phyloP scores from a whole-genome alignment of 2,113 vertebrate species.

The Puffinus mauretanicus region DNA sequence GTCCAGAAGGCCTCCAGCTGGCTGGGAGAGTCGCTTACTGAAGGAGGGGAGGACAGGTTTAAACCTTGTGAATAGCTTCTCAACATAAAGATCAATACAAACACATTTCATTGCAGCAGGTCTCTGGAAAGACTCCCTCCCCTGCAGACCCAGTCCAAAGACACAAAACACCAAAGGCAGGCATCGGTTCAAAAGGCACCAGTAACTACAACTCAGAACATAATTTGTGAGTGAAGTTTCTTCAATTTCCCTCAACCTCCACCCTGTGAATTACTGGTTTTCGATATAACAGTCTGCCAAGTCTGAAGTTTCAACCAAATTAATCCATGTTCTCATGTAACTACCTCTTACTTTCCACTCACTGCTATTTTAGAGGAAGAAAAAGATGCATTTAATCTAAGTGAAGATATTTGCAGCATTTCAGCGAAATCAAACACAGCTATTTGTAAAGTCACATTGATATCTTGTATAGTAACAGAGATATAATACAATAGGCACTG shows the following conservation, averaged over 20 bases:
- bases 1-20: conserved; percentile 89
- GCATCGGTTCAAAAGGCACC: background rate
- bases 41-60: conserved; percentile 79
- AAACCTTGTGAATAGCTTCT: conserved; percentile 71
- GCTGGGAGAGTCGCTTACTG: conserved; percentile 89
- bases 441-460: background rate
- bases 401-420: background rate
- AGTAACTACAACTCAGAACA: background rate
- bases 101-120: conserved; percentile 59
- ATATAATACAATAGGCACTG: background rate
- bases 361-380: background rate
- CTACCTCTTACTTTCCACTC: conserved; percentile 30
- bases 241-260: background rate
- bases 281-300: background rate
- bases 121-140: conserved; percentile 30
- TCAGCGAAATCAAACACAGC: background rate
- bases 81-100: conserved; percentile 64
- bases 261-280: background rate
- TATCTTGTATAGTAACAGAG: background rate
- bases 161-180: conserved; percentile 15
- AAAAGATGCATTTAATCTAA: background rate
- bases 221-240: background rate
- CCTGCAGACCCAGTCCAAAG: conserved; percentile 34
- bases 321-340: background rate
- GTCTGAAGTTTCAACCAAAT: background rate